Evolutionary conservation across 2,888 invertebrate genomes (phyloP).

Genomic region (Eurytoma californica): DNA sequence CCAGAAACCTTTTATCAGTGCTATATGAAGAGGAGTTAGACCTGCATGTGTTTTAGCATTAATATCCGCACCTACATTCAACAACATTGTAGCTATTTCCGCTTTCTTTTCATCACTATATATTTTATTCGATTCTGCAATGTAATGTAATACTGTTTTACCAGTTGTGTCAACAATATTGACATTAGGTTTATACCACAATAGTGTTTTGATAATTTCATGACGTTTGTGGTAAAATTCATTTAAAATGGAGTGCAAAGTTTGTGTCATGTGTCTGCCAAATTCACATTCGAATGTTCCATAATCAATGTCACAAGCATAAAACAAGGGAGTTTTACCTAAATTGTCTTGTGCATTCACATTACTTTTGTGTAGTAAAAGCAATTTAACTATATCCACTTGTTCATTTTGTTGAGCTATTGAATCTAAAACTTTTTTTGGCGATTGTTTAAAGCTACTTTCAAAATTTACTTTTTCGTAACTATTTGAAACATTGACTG

Average conservation of each 20-base stretch:
- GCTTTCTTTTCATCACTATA: background rate
- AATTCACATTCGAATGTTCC: constrained; percentile 26
- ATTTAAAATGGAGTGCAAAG: background rate
- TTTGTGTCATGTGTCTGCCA: constrained; percentile 12
- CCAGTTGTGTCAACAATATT: constrained; percentile 25
- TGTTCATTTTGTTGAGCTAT: constrained; percentile 29
- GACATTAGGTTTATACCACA: constrained; percentile 21
- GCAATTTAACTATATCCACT: constrained; percentile 42
- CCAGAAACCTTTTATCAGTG: constrained; percentile 9
- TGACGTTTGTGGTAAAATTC: constrained; percentile 14
- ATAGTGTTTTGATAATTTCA: constrained; percentile 20
- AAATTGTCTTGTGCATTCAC: constrained; percentile 18
- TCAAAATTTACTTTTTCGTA: constrained; percentile 17
- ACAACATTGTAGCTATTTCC: constrained; percentile 8
- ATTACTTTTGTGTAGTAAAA: constrained; percentile 44
- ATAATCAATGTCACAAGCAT: constrained; percentile 44
- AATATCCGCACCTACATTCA: constrained; percentile 21
- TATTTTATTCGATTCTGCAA: background rate
- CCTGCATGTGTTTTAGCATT: constrained; percentile 37
- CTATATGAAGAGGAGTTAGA: constrained; percentile 41
- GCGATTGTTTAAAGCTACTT: constrained; percentile 11
- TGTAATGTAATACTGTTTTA: constrained; percentile 8
- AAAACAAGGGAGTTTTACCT: constrained; percentile 39
- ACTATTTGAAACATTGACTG: background rate
- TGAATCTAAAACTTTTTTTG: constrained; percentile 13